phyloP scores from a whole-genome alignment of 2,113 vertebrate genomes.

The Strigops habroptila region DNA sequence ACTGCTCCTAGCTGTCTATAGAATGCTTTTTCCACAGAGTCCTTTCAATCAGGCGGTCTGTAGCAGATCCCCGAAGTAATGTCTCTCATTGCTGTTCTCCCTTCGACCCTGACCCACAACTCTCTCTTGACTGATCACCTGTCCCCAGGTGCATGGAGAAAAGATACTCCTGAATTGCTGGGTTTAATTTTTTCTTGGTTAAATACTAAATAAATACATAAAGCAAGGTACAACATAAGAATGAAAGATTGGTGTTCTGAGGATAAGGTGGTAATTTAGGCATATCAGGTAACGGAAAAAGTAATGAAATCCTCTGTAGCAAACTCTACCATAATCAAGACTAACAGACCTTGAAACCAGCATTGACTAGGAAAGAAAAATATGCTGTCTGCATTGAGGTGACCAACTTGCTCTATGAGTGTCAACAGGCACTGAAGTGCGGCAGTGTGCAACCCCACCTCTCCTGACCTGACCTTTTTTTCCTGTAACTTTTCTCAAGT shows the following conservation, averaged over 20 bases:
- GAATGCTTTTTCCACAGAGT: no score
- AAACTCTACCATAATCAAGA: background rate
- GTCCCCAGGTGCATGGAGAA: background rate
- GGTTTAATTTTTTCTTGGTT: background rate
- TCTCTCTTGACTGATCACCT: no score
- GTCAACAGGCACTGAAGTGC: background rate
- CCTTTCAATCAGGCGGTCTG: no score
- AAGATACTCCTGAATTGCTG: background rate
- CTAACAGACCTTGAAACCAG: background rate
- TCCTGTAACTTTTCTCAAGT: background rate
- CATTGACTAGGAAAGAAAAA: background rate
- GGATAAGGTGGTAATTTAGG: background rate
- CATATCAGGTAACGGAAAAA: background rate
- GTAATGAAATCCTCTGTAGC: background rate
- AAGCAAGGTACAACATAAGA: background rate
- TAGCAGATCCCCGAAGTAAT: no score
- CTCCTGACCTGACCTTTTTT: background rate
- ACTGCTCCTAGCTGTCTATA: no score
- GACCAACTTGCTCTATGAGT: fast-evolving
- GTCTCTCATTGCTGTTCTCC: no score
- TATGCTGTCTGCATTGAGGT: background rate
- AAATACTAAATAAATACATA: background rate
- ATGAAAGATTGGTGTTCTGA: background rate
- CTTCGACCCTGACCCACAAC: no score
- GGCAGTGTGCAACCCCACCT: background rate